Conservation (phyloP, 2,888 invertebrate genomes). For the Nemotelus nigrinus region DNA sequence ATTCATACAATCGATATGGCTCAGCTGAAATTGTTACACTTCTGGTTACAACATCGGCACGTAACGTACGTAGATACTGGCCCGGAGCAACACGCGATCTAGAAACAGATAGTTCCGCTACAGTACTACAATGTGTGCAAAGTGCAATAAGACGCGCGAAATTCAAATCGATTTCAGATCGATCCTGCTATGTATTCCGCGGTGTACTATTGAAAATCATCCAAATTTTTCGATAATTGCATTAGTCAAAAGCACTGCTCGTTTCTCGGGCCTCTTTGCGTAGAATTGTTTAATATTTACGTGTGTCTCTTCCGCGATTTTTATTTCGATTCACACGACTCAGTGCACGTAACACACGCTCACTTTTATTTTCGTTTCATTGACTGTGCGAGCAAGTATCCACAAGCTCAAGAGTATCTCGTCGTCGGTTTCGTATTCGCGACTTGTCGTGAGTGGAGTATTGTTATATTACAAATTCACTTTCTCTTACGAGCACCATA, state of each 20-base stretch:
- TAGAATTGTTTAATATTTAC: conserved; percentile 11
- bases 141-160: neutral
- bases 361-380: conserved; percentile 20
- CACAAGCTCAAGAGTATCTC: conserved; percentile 18
- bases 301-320: conserved; percentile 39
- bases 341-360: conserved; percentile 8
- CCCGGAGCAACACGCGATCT: neutral
- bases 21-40: neutral
- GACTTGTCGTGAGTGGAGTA: conserved; percentile 32
- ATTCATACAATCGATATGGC: too few relatives aligned
- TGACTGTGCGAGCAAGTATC: neutral
- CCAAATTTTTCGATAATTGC: too few relatives aligned
- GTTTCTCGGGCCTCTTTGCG: too few relatives aligned
- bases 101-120: neutral
- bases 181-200: neutral
- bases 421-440: conserved; percentile 10
- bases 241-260: too few relatives aligned
- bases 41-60: neutral
- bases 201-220: neutral
- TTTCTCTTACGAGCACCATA: conserved; percentile 50
- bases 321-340: conserved; percentile 32
- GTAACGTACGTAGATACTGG: neutral
- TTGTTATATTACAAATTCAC: conserved; percentile 49
- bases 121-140: neutral
- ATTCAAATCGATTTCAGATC: neutral